Conservation (phyloP, 2,113 vertebrate species). For the Bos taurus region DNA sequence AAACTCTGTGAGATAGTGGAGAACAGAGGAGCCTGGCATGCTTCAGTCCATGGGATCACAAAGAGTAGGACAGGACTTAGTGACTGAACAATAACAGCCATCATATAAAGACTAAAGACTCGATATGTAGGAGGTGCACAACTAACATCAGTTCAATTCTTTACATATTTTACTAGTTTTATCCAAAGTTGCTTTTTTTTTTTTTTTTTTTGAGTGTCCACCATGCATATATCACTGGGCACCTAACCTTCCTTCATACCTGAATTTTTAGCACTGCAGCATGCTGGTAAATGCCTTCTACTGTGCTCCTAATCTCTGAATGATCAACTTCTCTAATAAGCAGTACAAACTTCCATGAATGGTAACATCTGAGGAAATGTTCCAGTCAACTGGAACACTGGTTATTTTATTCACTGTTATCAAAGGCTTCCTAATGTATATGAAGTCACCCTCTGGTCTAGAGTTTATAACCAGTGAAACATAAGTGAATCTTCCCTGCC, state of each 20-base stretch:
- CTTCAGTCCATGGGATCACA: background rate
- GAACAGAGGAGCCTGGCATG: background rate
- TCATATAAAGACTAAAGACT: background rate
- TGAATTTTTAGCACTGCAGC: background rate
- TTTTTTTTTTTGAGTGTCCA: background rate
- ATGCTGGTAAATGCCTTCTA: background rate
- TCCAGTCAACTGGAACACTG: background rate
- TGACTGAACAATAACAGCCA: background rate
- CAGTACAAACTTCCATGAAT: background rate
- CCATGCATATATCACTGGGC: background rate
- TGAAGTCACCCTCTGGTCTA: background rate
- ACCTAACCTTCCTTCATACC: background rate
- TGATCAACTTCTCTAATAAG: background rate
- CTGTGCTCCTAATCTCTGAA: background rate
- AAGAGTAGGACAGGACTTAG: background rate
- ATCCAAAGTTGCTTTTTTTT: background rate
- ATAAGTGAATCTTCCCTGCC: background rate
- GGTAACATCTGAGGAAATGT: background rate
- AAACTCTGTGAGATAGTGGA: background rate
- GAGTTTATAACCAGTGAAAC: background rate
- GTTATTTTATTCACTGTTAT: background rate
- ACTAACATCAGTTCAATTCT: background rate
- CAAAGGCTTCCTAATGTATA: background rate
- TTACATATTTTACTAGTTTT: background rate
- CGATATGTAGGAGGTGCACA: background rate